Base-by-base conservation (phyloP, 2,888 invertebrate genomes). In the Hedychridium roseum region DNA sequence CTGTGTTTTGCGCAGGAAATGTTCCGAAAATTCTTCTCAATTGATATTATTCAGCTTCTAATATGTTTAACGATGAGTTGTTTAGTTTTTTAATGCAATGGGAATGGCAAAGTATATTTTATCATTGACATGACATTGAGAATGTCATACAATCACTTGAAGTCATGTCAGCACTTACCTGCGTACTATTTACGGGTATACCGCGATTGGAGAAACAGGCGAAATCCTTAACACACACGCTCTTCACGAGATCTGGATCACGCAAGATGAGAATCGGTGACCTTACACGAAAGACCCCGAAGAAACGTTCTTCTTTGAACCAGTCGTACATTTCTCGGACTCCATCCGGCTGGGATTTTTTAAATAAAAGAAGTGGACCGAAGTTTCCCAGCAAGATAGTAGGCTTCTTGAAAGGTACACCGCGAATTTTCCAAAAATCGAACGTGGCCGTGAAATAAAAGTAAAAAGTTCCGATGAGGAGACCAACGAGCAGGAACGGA, bases 311-410 rank as follows among this genome's bases (percentile, higher is more conserved):
- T 3, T 65, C 54, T 17, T 62, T 57, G 43, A 76, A 75, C 70
- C 74, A 73, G 15, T 75, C 67, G 57, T 78, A 78, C 71, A 78
- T 76, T 6, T 74, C 74, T 14, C 62, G 43, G 4, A 76, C 57
- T 1, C 71, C 70, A 23, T 76, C 73, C 1, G 71, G 66, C 46
- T 70, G 68, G 0, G 76, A 76, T 23, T 68, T 71, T 2, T 64
- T 61, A 45, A 78, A 78, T 0, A 71, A 46, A 6, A 77, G 46
- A 2, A 73, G 48, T 0, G 70, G 57, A 0, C 60, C 66, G 11
- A 71, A 77, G 42, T 78, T 78, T 0, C 78, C 76, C 3, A 77
- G 46, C 2, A 78, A 44, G 2, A 75, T 60, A 1, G 68, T 73
- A 1, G 78, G 78, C 16, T 75, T 68, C 32, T 58, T 69, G 44